These are phyloP conservation scores for Papilio helenus DNA, from an alignment of 1,140 invertebrate species.

Conservation along the genomic window DNA sequence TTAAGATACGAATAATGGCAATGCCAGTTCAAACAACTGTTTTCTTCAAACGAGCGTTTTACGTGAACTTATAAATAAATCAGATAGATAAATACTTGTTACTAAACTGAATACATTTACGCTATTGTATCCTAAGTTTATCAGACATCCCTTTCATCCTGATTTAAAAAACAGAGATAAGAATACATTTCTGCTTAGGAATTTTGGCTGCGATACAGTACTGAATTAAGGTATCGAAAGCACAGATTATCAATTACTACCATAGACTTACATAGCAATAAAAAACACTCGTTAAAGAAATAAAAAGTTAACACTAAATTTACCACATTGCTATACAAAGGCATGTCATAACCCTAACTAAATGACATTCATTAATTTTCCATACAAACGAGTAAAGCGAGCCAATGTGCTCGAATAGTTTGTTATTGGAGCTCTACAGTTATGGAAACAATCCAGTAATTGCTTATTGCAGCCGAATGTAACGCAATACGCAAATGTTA, in stretches of 20 bases:
- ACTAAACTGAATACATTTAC: neutral
- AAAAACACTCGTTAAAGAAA: neutral
- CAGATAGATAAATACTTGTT: constrained; percentile 36
- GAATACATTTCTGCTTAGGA: no score
- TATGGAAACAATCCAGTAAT: constrained; percentile 68
- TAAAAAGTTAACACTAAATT: constrained; percentile 7
- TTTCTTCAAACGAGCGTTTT: constrained; percentile 45
- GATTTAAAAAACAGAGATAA: no score
- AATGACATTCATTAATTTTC: constrained; percentile 48
- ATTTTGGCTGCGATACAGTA: no score
- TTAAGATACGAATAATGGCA: constrained; percentile 44
- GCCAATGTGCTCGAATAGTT: constrained; percentile 51
- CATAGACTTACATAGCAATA: neutral
- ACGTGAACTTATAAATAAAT: constrained; percentile 51
- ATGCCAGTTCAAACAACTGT: constrained; percentile 44
- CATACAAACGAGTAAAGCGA: constrained; percentile 53
- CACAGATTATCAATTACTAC: neutral
- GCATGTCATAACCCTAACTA: constrained; percentile 32
- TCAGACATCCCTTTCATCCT: no score
- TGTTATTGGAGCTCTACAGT: constrained; percentile 57
- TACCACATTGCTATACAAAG: neutral
- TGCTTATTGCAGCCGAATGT: constrained; percentile 60
- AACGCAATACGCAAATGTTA: constrained; percentile 54
- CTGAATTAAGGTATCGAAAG: neutral
- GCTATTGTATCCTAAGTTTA: neutral